Percentiles rank a stretch among this genome's conserved stretches.
Evolutionary conservation across 2,888 invertebrate genomes (phyloP).

Genomic region (Agrochola lota): DNA sequence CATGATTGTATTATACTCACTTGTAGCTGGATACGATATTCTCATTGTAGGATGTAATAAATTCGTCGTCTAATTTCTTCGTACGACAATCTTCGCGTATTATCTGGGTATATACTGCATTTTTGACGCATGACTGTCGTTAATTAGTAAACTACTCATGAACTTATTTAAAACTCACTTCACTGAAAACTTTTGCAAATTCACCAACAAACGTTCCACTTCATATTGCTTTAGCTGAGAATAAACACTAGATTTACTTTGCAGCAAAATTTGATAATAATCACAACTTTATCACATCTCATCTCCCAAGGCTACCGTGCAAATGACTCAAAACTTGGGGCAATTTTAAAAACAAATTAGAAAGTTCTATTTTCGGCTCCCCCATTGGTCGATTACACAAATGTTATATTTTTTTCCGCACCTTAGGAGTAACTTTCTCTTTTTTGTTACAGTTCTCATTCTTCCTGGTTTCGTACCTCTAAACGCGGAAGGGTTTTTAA

Average conservation of each 20-base stretch:
- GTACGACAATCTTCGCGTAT: not conserved
- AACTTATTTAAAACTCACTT: slow-evolving; percentile 36
- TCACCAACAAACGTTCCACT: slow-evolving; percentile 29
- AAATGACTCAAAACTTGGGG: slow-evolving; percentile 80
- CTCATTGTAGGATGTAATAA: slow-evolving; percentile 26
- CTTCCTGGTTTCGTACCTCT: slow-evolving; percentile 84
- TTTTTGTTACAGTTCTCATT: slow-evolving; percentile 88
- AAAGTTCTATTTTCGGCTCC: slow-evolving; percentile 80
- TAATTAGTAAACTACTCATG: slow-evolving; percentile 2
- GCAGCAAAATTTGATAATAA: slow-evolving; percentile 45
- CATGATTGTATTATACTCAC: slow-evolving; percentile 61
- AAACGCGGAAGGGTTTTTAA: slow-evolving; percentile 84
- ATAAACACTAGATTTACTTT: slow-evolving; percentile 36
- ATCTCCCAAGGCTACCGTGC: slow-evolving; percentile 79
- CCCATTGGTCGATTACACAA: slow-evolving; percentile 83
- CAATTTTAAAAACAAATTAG: slow-evolving; percentile 85
- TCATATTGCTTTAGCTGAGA: not conserved
- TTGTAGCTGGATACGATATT: slow-evolving; percentile 45
- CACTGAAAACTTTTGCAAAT: slow-evolving; percentile 31
- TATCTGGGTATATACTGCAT: not conserved
- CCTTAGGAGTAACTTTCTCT: slow-evolving; percentile 86
- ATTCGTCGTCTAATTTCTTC: slow-evolving; percentile 14
- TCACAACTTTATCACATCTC: slow-evolving; percentile 57
- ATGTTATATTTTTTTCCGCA: slow-evolving; percentile 76
- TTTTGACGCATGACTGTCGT: not conserved